A percentile compares a stretch with the other conserved stretches of the same genome.
These are phyloP conservation scores for Brachypterus glaber DNA, from an alignment of 2,888 invertebrate species.

Conservation along the genomic window DNA sequence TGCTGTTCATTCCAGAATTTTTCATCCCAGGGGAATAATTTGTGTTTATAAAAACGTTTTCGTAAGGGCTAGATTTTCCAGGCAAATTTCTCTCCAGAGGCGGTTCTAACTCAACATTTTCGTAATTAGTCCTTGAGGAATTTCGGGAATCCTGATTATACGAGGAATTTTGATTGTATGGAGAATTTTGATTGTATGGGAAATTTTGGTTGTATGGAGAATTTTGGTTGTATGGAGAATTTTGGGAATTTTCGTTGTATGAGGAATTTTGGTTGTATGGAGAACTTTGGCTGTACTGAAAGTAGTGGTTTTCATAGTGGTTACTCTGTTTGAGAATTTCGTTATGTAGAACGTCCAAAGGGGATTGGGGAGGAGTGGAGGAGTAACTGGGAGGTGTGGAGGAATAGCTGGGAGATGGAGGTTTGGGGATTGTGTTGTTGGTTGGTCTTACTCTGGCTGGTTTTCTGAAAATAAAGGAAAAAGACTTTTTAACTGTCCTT, in stretches of 20 bases:
- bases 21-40: too few species aligned
- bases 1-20: too few species aligned
- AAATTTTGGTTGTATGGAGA: too few species aligned
- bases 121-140: conserved; percentile 32
- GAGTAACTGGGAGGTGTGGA: conserved; percentile 35
- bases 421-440: conserved; percentile 68
- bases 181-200: too few species aligned
- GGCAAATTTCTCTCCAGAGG: conserved; percentile 22
- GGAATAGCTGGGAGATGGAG: conserved; percentile 41
- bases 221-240: too few species aligned
- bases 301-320: conserved; percentile 24
- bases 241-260: too few species aligned
- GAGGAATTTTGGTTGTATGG: too few species aligned
- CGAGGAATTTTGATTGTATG: too few species aligned
- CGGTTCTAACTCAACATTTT: conserved; percentile 37
- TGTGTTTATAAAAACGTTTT: conserved; percentile 49
- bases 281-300: neutral
- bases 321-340: conserved; percentile 28
- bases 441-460: neutral
- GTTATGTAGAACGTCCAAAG: conserved; percentile 30
- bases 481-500: too few species aligned
- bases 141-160: too few species aligned
- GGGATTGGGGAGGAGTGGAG: conserved; percentile 42
- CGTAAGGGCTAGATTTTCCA: conserved; percentile 45
- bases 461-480: neutral